phyloP scores from a whole-genome alignment of 2,113 vertebrate genomes.

The Proterorhinus semilunaris region DNA sequence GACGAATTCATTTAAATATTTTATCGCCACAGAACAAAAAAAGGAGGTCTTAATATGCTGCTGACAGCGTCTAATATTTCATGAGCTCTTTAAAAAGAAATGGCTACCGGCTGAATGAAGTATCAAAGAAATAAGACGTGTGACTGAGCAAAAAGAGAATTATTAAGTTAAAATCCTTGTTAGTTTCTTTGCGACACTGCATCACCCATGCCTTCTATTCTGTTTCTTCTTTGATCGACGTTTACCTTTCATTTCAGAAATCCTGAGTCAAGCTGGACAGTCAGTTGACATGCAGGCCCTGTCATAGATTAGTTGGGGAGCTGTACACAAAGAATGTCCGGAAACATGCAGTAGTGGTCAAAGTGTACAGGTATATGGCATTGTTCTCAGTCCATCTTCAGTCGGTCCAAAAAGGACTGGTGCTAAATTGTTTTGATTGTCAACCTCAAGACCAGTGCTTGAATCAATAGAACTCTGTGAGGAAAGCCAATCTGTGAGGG shows the following conservation, averaged over 20 bases:
- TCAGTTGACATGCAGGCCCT: no score
- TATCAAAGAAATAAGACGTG: not conserved
- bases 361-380: no score
- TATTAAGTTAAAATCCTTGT: conserved; percentile 13
- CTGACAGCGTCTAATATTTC: conserved; percentile 5
- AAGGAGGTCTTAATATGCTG: conserved; percentile 3
- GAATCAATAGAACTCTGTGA: no score
- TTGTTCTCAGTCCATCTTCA: no score
- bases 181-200: not conserved
- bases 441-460: no score
- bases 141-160: conserved; percentile 15
- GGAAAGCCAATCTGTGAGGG: no score
- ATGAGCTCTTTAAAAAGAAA: conserved; percentile 9
- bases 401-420: no score
- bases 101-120: not conserved
- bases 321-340: no score
- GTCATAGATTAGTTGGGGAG: no score
- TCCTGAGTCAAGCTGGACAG: conserved; percentile 34
- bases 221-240: not conserved
- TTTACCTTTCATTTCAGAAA: conserved; percentile 10
- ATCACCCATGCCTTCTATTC: not conserved
- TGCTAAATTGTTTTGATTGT: no score
- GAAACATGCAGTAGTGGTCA: no score
- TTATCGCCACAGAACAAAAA: not conserved
- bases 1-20: conserved; percentile 37